These are phyloP conservation scores for Mimachlamys varia DNA, from an alignment of 2,888 invertebrate genomes.

Conservation along the genomic window DNA sequence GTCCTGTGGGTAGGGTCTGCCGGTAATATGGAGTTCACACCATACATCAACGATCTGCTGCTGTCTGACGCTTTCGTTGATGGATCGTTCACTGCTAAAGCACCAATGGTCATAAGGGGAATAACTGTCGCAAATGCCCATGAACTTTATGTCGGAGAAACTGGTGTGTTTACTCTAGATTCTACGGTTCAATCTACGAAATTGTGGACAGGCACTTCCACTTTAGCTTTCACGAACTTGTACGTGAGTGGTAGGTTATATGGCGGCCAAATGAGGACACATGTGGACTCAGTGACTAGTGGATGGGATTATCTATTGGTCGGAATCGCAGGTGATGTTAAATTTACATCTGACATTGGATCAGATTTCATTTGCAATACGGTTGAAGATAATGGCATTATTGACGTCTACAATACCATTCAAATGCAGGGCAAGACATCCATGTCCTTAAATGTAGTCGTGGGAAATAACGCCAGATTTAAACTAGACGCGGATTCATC, in stretches of 20 bases:
- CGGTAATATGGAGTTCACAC: conserved; percentile 60
- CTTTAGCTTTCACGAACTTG: conserved; percentile 55
- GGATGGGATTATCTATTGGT: conserved; percentile 63
- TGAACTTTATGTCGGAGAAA: conserved; percentile 53
- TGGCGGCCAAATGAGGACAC: conserved; percentile 57
- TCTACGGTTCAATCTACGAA: conserved; percentile 51
- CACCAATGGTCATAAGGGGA: conserved; percentile 58
- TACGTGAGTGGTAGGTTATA: conserved; percentile 57
- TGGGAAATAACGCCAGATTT: conserved; percentile 50
- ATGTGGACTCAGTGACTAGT: conserved; percentile 47
- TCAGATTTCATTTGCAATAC: conserved; percentile 56
- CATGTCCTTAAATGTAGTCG: conserved; percentile 43
- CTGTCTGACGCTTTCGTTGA: conserved; percentile 56
- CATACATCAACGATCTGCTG: conserved; percentile 51
- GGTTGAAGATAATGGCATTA: conserved; percentile 54
- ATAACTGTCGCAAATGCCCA: conserved; percentile 51
- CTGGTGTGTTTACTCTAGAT: conserved; percentile 62
- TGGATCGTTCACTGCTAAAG: conserved; percentile 58
- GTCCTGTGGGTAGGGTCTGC: conserved; percentile 53
- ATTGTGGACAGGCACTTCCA: conserved; percentile 58
- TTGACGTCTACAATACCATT: conserved; percentile 54
- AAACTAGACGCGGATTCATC: conserved; percentile 54
- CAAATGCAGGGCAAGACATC: conserved; percentile 48
- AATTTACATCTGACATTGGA: conserved; percentile 57
- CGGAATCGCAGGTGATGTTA: conserved; percentile 52